phyloP scores from a whole-genome alignment of 2,888 invertebrate genomes.

The Microctonus aethiopoides region DNA sequence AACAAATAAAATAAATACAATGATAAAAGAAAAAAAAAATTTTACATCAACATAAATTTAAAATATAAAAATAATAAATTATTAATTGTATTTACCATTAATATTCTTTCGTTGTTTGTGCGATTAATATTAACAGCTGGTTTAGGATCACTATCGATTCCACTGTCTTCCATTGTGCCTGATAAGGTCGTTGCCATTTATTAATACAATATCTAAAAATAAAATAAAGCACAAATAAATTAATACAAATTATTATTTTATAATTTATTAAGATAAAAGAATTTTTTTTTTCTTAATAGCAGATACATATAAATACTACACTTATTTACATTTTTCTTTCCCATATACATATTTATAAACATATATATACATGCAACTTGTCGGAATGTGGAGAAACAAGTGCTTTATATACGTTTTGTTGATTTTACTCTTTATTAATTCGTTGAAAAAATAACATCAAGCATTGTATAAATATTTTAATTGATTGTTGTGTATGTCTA shows the following conservation, averaged over 20 bases:
- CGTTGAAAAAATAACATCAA: no score
- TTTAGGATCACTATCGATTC: slow-evolving; percentile 68
- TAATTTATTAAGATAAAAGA: neutral
- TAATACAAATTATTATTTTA: slow-evolving; percentile 32
- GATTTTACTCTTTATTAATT: no score
- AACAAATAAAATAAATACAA: slow-evolving; percentile 14
- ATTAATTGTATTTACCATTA: slow-evolving; percentile 56
- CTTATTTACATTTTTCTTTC: neutral
- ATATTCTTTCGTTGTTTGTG: slow-evolving; percentile 62
- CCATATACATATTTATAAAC: neutral
- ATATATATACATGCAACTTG: slow-evolving; percentile 50
- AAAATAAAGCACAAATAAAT: no score
- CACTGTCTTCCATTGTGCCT: slow-evolving; percentile 66
- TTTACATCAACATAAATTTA: no score
- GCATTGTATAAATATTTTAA: slow-evolving; percentile 44
- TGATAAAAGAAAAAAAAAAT: slow-evolving; percentile 6
- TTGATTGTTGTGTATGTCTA: no score
- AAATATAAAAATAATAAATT: no score
- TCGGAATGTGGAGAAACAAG: slow-evolving; percentile 50
- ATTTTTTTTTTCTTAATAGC: no score
- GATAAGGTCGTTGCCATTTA: slow-evolving; percentile 9
- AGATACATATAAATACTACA: neutral
- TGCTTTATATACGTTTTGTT: no score
- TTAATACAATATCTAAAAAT: neutral
- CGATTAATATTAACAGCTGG: slow-evolving; percentile 46